Percentiles rank a stretch among this genome's conserved stretches.
Conservation (phyloP, 2,888 invertebrate species). For the Cecidostiba fungosa region DNA sequence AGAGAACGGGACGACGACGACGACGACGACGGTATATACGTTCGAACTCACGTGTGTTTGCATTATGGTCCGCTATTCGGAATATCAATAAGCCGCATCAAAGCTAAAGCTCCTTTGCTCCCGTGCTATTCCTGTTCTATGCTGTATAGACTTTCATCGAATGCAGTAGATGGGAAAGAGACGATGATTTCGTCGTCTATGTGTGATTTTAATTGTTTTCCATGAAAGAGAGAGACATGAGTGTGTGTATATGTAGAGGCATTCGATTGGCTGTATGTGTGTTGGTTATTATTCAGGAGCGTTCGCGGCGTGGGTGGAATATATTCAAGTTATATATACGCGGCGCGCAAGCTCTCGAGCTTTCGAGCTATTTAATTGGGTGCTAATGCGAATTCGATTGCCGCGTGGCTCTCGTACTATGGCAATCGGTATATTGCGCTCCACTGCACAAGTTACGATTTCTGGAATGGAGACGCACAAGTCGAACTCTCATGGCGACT, state of each 20-base stretch:
- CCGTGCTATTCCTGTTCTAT: not conserved
- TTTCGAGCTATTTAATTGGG: not conserved
- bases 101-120: conserved; percentile 20
- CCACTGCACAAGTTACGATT: not conserved
- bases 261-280: not conserved
- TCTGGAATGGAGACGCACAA: not conserved
- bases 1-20: not conserved
- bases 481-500: not conserved
- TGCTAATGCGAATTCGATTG: conserved; percentile 14
- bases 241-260: not conserved
- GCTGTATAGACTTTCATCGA: not conserved
- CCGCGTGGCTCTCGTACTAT: not conserved
- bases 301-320: not conserved
- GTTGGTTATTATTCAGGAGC: conserved; percentile 7
- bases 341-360: not conserved
- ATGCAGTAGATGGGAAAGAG: not conserved
- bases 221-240: not conserved
- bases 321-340: not conserved
- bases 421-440: not conserved
- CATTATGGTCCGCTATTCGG: conserved; percentile 1
- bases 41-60: not conserved
- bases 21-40: not conserved
- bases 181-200: not conserved
- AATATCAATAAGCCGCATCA: conserved; percentile 54
- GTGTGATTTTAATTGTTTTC: not conserved